Conservation (phyloP, 2,888 invertebrate genomes). For the Polymixis lichenea region DNA sequence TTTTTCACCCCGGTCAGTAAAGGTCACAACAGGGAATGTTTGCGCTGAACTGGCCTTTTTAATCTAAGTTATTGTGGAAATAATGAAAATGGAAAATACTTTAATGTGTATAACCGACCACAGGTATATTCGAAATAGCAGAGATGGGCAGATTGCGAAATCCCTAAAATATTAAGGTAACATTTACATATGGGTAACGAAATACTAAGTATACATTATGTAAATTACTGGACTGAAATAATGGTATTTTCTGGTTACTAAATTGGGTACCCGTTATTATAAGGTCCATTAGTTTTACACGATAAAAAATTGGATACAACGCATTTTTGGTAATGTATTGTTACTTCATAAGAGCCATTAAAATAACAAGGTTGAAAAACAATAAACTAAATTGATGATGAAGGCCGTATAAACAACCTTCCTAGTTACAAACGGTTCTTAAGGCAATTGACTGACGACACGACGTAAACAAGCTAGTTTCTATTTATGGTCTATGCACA, state of each 20-base stretch:
- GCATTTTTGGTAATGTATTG: background rate
- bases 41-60: background rate
- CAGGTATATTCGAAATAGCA: background rate
- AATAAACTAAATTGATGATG: slow-evolving; percentile 15
- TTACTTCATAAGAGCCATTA: slow-evolving; percentile 8
- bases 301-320: background rate
- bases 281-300: background rate
- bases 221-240: background rate
- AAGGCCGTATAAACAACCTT: slow-evolving; percentile 24
- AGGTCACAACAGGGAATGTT: background rate
- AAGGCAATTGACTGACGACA: slow-evolving; percentile 4
- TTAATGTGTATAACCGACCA: slow-evolving; percentile 1
- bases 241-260: background rate
- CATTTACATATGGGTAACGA: slow-evolving; percentile 1
- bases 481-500: slow-evolving; percentile 52
- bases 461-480: slow-evolving; percentile 34
- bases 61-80: background rate
- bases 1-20: background rate
- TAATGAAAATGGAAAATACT: slow-evolving; percentile 15
- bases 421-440: slow-evolving; percentile 3
- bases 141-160: slow-evolving; percentile 6
- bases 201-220: slow-evolving; percentile 5
- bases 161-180: slow-evolving; percentile 1
- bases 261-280: slow-evolving; percentile 6
- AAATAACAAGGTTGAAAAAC: slow-evolving; percentile 19